Evolutionary conservation across 1,140 invertebrate species (phyloP), one percentile per base, ranked within the genome.

Genomic region (Charaxes varanes): DNA sequence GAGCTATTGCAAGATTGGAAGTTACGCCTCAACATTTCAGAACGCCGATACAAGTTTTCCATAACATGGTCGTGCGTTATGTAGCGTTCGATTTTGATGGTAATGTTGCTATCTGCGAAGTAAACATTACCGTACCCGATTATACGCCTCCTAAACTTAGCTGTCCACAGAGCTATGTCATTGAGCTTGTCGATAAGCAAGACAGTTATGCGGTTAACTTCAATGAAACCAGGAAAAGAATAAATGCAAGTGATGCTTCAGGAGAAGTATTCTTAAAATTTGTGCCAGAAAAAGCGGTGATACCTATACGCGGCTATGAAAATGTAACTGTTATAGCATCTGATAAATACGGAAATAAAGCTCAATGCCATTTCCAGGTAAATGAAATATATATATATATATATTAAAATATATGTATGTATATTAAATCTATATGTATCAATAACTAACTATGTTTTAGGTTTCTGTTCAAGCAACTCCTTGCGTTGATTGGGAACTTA

Each of bases 1-100:
- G 97, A 14, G 94, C 93, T 38, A 95, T 98, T 57, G 95, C 96
- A 1, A 85, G 95, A 40, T 87, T 97, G 34, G 95, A 97, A 87
- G 91, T 97, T 0, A 94, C 94, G 52, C 96, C 97, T 0, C 89
- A 92, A 41, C 94, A 93, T 51, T 98, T 98, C 78, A 91, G 89
- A 63, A 96, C 95, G 1, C 96, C 96, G 0, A 88, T 93, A 53
- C 90, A 92, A 55, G 89, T 98, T 12, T 97, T 98, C 71, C 89
- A 96, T 62, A 94, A 97, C 45, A 94, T 93, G 42, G 92, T 96
- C 21, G 94, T 98, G 0, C 94, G 97, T 86, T 99, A 98, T 62
- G 91, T 97, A 2, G 97, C 97, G 0, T 98, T 94, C 63, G 97
- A 99, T 85, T 96, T 95, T 62, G 96, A 98, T 73, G 97, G 97